Percentiles rank a stretch among this genome's conserved stretches.
These are phyloP conservation scores for Gnathonemus longibarbis DNA, from an alignment of 2,113 vertebrate species.

Conservation along the genomic window DNA sequence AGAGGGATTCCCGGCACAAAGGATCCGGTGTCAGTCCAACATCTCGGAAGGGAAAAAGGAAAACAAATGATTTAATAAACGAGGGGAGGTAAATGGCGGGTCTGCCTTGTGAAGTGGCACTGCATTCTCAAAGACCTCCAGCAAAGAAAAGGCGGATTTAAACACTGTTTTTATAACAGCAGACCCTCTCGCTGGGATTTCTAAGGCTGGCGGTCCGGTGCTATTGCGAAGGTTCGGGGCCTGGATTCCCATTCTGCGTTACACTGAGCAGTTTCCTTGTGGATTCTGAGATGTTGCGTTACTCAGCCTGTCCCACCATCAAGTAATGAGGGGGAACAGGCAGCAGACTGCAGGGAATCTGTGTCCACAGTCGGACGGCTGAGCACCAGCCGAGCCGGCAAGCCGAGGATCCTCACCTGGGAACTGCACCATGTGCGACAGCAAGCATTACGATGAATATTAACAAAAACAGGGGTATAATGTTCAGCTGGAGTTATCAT, in stretches of 20 bases:
- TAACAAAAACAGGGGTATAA: background rate
- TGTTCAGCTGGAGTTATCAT: background rate
- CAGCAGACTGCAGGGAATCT: background rate
- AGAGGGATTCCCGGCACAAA: slow-evolving; percentile 41
- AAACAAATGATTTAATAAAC: slow-evolving; percentile 49
- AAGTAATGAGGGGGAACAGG: background rate
- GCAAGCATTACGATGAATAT: background rate
- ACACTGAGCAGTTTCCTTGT: background rate
- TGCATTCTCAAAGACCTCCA: slow-evolving; percentile 28
- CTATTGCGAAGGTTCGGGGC: background rate
- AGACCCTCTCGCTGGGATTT: slow-evolving; percentile 9
- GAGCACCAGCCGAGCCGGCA: background rate
- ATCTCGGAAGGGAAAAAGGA: slow-evolving; percentile 42
- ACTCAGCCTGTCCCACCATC: background rate
- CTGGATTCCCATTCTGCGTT: background rate
- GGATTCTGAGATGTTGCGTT: background rate
- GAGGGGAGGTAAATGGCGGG: slow-evolving; percentile 32
- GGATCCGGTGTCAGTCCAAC: slow-evolving; percentile 40
- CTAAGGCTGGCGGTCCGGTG: background rate
- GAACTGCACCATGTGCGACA: background rate
- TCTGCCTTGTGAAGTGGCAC: slow-evolving; percentile 26
- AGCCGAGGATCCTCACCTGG: background rate
- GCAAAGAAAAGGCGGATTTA: slow-evolving; percentile 35
- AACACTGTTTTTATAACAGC: slow-evolving; percentile 34
- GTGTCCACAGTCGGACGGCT: background rate